Evolutionary conservation across 2,797 vertebrate species (phyloP), one percentile per base, ranked within the genome.

Genomic region (Peromyscus aztecus): DNA sequence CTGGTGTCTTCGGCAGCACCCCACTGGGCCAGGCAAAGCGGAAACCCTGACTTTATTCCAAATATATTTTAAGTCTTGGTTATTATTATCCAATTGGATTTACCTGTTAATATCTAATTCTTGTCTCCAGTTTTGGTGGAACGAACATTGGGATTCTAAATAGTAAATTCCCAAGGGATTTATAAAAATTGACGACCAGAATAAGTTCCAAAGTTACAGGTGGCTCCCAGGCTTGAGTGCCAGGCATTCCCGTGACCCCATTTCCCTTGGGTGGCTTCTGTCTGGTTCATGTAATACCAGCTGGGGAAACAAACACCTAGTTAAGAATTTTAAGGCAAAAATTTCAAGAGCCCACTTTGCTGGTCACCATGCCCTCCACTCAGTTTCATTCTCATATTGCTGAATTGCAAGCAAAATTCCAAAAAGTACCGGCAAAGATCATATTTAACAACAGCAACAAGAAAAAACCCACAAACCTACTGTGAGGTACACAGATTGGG

Each of bases 121-220:
- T 94, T 94, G 27, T 2, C 34, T 67, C 94, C 83, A 71, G 5
- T 94, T 96, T 96, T 89, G 67, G 40, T 73, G 90, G n/a, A 86
- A 59, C 0, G 37, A 24, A n/a, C 76, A 77, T 91, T 55, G 24
- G 27, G 52, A 63, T 94, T 97, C 93, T 81, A 71, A 81, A 59
- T 71, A 57, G 65, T 73, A 90, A 90, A 65, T 37, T 86, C 16
- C 21, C 24, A 43, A 87, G 55, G n/a, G 57, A 27, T 95, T 94
- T 76, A 93, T 65, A 89, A 80, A 61, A 90, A 73, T 57, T 52
- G 63, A 82, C 9, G 46, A 63, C 37, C 83, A 77, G 31, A 67
- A 78, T 4, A 96, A 69, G 4, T 76, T 12, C 34, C 29, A 80
- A 83, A 77, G 55, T n/a, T 52, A 73, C 31, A 27, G 24, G 37